Evolutionary conservation across 2,797 vertebrate species (phyloP), one percentile per base, ranked within the genome.

Genomic region (Xiphophorus birchmanni): DNA sequence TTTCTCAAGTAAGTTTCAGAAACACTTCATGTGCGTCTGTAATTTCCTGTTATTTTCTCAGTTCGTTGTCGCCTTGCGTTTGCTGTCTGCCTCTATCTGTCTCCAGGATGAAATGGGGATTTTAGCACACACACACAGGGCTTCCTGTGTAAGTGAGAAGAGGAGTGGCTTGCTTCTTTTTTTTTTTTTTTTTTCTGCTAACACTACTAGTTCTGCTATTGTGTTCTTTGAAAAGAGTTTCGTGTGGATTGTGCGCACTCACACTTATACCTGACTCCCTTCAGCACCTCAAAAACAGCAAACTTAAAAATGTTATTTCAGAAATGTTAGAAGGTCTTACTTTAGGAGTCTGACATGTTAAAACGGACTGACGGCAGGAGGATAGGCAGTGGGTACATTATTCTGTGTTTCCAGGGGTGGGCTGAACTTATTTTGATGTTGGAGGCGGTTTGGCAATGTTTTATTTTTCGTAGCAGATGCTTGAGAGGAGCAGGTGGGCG

Each of bases 91-190:
- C 17, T 78, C 29, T 75, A 6, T 76, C 32, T 76, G 54, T 63
- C 56, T 77, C 32, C 79, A 11, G 69, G 26, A 73, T 80, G 47
- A 21, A 60, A 54, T 87, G 73, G 67, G 69, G 76, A n/a, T 84
- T 90, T 80, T 11, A 76, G 56, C 65, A 71, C 79, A 52, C 79
- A 26, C 23, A 65, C 73, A 82, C 77, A 65, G 18, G 23, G 69
- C 81, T 94, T 93, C 88, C 90, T 93, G 89, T 90, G 84, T 80
- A 42, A 32, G 2, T 35, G 50, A 84, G 74, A 40, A 35, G 81
- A 90, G 91, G 92, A 52, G 94, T 85, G 93, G 89, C 89, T 92
- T 90, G 58, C 50, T 80, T 45, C 82, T 80, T 69, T 44, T 87
- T 76, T 50, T 87, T 78, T 84, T 40, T 21, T 9, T 60, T 63